A percentile compares a stretch with the other conserved stretches of the same genome.
Conservation (phyloP, 2,797 vertebrate species). For the Graptemys geographica region DNA sequence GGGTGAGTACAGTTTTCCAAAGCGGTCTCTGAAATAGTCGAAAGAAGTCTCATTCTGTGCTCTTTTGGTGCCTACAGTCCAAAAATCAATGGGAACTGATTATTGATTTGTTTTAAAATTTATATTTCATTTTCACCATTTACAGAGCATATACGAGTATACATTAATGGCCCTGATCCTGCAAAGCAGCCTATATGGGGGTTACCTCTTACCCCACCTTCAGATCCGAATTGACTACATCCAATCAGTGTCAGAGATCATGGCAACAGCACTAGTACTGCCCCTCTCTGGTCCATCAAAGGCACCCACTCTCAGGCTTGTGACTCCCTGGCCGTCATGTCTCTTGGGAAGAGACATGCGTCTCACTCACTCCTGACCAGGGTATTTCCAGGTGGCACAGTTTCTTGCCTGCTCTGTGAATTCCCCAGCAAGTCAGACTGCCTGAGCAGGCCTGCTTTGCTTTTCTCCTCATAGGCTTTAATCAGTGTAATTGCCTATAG, state of each 20-base stretch:
- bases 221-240: neutral
- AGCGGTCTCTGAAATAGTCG: neutral
- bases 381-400: neutral
- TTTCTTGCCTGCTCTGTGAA: neutral
- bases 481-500: neutral
- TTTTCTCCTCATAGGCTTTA: neutral
- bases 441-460: neutral
- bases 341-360: neutral
- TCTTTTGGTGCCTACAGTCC: neutral
- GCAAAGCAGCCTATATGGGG: neutral
- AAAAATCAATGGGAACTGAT: neutral
- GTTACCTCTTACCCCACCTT: neutral
- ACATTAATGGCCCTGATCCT: neutral
- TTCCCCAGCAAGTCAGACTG: neutral
- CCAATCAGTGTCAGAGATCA: neutral
- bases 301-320: neutral
- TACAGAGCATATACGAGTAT: neutral
- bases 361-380: neutral
- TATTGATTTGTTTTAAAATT: neutral
- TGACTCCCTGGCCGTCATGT: neutral
- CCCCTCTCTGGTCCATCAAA: too few species aligned
- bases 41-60: neutral
- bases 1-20: neutral
- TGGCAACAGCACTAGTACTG: neutral
- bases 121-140: neutral